These are phyloP conservation scores for Nautilus pompilius DNA, from an alignment of 1,140 invertebrate genomes.

Conservation along the genomic window DNA sequence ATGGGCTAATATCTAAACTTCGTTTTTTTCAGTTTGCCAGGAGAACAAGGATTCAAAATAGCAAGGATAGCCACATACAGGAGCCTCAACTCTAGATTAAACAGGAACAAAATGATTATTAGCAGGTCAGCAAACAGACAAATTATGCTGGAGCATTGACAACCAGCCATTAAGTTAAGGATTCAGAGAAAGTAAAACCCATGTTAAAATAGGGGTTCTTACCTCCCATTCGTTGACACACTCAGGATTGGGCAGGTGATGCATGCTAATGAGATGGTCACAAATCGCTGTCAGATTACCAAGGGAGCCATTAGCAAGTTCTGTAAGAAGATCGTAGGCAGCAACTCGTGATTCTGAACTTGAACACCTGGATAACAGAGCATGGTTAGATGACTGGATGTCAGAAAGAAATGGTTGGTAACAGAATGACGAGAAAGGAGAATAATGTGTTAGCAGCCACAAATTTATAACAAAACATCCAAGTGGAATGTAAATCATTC, in stretches of 20 bases:
- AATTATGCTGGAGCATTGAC: neutral
- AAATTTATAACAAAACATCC: too few relatives aligned
- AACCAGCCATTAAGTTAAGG: neutral
- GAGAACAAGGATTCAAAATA: too few relatives aligned
- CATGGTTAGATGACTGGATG: too few relatives aligned
- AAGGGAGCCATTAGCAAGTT: constrained; percentile 50
- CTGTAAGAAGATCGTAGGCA: constrained; percentile 58
- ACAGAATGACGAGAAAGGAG: too few relatives aligned
- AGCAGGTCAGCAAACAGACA: neutral
- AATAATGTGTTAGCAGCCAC: too few relatives aligned
- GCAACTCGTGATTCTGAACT: constrained; percentile 54
- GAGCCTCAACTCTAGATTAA: too few relatives aligned
- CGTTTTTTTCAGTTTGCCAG: too few relatives aligned
- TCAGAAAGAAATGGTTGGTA: too few relatives aligned
- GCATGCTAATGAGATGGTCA: constrained; percentile 55
- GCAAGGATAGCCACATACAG: too few relatives aligned
- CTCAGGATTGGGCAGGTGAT: constrained; percentile 56
- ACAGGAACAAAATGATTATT: too few relatives aligned
- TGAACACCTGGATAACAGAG: constrained; percentile 46
- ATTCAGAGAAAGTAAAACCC: neutral
- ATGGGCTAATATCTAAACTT: too few relatives aligned
- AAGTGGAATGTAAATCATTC: too few relatives aligned
- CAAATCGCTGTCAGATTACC: constrained; percentile 52
- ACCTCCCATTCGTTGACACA: constrained; percentile 60
- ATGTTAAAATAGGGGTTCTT: constrained; percentile 9